Evolutionary conservation across 2,113 vertebrate species (phyloP).

Genomic region (Junco hyemalis): DNA sequence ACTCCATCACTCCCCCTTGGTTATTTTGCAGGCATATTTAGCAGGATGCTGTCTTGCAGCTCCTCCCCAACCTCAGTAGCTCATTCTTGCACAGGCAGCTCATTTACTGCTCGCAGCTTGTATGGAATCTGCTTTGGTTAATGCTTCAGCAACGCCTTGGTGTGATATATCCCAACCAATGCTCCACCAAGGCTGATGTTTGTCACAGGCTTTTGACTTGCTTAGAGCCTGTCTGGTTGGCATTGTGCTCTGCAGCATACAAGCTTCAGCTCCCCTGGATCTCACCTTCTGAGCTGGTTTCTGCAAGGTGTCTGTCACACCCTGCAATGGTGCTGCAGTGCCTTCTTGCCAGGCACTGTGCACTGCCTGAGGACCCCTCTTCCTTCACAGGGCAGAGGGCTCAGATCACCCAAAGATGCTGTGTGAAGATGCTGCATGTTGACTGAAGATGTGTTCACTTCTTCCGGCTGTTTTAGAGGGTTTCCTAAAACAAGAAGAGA

Average conservation of each 20-base stretch:
- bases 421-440: not conserved
- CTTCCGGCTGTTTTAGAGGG: too few species aligned
- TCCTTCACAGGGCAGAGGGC: not conserved
- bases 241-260: not conserved
- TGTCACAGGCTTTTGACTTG: not conserved
- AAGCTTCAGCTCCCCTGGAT: not conserved
- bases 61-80: fast-evolving
- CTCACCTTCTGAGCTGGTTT: not conserved
- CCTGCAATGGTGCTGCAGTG: fast-evolving
- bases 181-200: not conserved
- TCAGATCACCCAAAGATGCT: not conserved
- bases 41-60: not conserved
- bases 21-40: not conserved
- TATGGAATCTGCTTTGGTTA: not conserved
- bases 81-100: not conserved
- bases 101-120: not conserved
- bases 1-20: not conserved
- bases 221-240: not conserved
- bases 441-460: not conserved
- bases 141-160: fast-evolving
- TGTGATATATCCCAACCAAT: not conserved
- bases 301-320: not conserved
- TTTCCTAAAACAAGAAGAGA: not conserved
- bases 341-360: not conserved
- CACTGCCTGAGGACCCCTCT: not conserved